Conservation (phyloP, 92 coral and sea anemone species). For the Parazoanthus swiftii region DNA sequence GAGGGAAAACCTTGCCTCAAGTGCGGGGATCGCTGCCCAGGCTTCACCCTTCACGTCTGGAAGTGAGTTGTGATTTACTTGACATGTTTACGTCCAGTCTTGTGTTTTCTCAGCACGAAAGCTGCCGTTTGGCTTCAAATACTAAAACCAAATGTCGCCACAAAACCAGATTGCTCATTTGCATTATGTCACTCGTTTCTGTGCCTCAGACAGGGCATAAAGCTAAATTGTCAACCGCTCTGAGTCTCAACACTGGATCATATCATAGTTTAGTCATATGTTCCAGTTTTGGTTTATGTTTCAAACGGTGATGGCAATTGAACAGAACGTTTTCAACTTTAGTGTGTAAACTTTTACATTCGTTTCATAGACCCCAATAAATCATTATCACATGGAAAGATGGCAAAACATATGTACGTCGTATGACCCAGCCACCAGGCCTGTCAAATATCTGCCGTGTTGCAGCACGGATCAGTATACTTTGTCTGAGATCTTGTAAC, state of each 20-base stretch:
- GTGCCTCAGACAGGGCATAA: neutral
- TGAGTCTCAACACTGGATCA: neutral
- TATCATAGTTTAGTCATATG: neutral
- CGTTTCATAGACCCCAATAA: neutral
- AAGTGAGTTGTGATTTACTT: conserved; percentile 54
- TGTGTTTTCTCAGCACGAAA: conserved; percentile 5
- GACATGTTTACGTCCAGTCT: conserved; percentile 16
- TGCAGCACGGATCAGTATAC: neutral
- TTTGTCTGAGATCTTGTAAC: neutral
- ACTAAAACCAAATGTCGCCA: neutral
- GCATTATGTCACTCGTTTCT: neutral
- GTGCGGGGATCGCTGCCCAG: conserved; percentile 83
- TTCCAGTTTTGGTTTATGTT: neutral
- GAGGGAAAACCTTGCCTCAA: conserved; percentile 86
- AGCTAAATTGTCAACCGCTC: neutral
- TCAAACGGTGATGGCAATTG: neutral
- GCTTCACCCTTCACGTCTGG: conserved; percentile 90
- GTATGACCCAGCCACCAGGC: neutral
- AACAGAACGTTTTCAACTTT: neutral
- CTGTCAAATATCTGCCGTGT: neutral
- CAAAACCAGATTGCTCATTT: neutral
- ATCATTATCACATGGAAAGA: too few relatives aligned
- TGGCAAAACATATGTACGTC: too few relatives aligned
- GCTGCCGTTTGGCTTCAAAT: neutral
- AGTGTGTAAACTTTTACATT: neutral